phyloP scores from a whole-genome alignment of 1,140 invertebrate genomes.

The Lamellibrachia luymesi region DNA sequence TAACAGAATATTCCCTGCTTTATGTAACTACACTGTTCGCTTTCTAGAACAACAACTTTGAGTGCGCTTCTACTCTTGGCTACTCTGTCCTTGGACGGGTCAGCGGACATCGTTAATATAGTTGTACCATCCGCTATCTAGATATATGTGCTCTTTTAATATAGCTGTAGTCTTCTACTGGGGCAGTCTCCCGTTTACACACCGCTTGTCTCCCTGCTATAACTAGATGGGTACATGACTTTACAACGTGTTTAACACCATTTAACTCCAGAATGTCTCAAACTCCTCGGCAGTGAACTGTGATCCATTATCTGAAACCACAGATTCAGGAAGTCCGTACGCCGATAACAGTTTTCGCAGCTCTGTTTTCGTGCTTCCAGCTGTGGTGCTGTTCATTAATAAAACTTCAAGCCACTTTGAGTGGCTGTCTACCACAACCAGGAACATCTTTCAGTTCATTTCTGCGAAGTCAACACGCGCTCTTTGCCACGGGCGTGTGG shows the following conservation, averaged over 20 bases:
- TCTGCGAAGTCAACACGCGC: constrained; percentile 60
- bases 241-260: constrained; percentile 28
- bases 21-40: too few species aligned
- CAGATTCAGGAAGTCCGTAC: constrained; percentile 4
- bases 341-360: constrained; percentile 23
- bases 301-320: constrained; percentile 32
- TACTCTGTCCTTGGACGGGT: too few species aligned
- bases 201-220: too few species aligned
- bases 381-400: constrained; percentile 14
- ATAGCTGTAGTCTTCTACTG: too few species aligned
- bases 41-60: too few species aligned
- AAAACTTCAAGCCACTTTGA: constrained; percentile 55
- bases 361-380: constrained; percentile 28
- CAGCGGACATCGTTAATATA: too few species aligned
- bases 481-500: not conserved
- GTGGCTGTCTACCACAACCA: constrained; percentile 55
- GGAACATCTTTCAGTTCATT: constrained; percentile 38
- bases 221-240: too few species aligned
- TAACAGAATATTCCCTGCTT: too few species aligned
- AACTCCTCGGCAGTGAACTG: constrained; percentile 38
- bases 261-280: constrained; percentile 32
- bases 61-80: too few species aligned
- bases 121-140: too few species aligned
- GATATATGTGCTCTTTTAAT: too few species aligned
- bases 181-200: too few species aligned